Base-by-base conservation (phyloP, 2,888 invertebrate species). In the Auanema freiburgensis region DNA sequence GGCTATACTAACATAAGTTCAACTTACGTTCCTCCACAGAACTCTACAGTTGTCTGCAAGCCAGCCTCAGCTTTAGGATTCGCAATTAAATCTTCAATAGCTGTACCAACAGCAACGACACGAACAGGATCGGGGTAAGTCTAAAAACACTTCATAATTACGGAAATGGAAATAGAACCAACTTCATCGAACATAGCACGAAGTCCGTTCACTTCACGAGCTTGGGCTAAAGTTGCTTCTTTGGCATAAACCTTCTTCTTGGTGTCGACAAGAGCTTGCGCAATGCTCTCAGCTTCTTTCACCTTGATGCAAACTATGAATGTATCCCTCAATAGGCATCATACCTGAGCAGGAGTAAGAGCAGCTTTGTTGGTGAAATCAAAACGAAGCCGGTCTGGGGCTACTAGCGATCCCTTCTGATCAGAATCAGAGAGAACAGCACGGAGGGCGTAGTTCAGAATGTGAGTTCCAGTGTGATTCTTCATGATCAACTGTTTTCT, bases 381-480 rank as follows among this genome's bases (percentile, higher is more conserved):
- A 85, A 99, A 99, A 71, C 98, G 89, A 58, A 99, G 88, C 79
- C 92, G 89, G 84, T 99, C 97, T 0, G 97, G 95, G 78, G 96
- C 94, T 0, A 99, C 98, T 42, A 99, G 88, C 0, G 97, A 97
- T 40, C 98, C 97, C 82, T 80, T 81, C 61, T 81, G 81, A 49
- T 81, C 80, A 8, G 80, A 80, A 52, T 77, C 76, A 21, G 67
- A 90, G 46, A 98, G 87, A 24, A 96, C 93, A 84, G 90, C 90
- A 63, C 96, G 88, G 64, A 99, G 87, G 23, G 92, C 93, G 86
- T 91, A 94, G 87, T 99, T 99, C 14, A 99, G 87, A 49, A 95
- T 89, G 85, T 99, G 98, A 0, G 98, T 99, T 23, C 94, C 96
- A 49, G 97, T 92, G 86, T 98, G 95, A 86, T 99, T 98, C 84